phyloP scores from a whole-genome alignment of 1,140 invertebrate species.

The Platorchestia sp. region DNA sequence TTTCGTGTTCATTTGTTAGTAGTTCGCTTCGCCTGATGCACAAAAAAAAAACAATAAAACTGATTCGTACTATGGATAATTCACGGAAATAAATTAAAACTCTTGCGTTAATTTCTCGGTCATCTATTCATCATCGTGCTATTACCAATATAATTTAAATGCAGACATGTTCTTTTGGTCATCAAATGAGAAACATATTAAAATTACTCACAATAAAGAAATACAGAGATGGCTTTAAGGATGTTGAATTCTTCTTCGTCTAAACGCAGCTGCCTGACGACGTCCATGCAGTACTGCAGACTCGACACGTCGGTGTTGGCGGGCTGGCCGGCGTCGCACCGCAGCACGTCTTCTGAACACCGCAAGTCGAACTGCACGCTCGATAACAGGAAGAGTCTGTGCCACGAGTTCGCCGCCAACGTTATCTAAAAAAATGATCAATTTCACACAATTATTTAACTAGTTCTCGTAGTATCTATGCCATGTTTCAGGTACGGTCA shows the following conservation, averaged over 20 bases:
- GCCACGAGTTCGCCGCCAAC: background rate
- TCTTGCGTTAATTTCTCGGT: too few relatives aligned
- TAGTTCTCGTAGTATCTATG: too few relatives aligned
- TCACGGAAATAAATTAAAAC: too few relatives aligned
- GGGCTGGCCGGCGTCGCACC: background rate
- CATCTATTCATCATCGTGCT: too few relatives aligned
- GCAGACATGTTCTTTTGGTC: too few relatives aligned
- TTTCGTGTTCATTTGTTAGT: background rate
- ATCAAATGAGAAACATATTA: background rate
- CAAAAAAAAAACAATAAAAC: too few relatives aligned
- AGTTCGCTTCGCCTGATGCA: background rate
- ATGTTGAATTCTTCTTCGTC: conserved; percentile 6
- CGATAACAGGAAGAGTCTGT: conserved; percentile 1
- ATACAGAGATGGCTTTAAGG: conserved; percentile 15
- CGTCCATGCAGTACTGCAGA: conserved; percentile 28
- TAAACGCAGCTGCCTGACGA: background rate
- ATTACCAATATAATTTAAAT: too few relatives aligned
- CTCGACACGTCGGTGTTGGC: background rate
- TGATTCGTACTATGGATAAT: too few relatives aligned
- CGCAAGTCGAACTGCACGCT: background rate
- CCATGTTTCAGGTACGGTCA: too few relatives aligned
- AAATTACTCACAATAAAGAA: conserved; percentile 23
- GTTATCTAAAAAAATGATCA: background rate
- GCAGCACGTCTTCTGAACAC: background rate
- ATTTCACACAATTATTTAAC: too few relatives aligned